phyloP scores from a whole-genome alignment of 2,113 vertebrate genomes.

The Boulengeromyrus knoepffleri region DNA sequence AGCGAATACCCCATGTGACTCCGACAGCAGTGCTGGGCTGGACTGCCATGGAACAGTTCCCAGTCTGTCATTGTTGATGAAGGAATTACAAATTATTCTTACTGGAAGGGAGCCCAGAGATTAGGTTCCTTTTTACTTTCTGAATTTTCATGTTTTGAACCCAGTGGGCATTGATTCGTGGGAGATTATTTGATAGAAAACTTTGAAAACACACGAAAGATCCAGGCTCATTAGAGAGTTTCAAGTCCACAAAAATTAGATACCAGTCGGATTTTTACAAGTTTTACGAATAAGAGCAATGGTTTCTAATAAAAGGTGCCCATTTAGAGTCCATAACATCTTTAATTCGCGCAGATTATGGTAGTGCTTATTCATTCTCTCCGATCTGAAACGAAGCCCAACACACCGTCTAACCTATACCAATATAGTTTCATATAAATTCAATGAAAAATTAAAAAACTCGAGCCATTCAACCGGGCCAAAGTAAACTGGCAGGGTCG shows the following conservation, averaged over 20 bases:
- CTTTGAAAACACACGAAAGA: not conserved
- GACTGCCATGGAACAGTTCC: not conserved
- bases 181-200: not conserved
- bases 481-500: not conserved
- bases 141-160: not conserved
- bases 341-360: not conserved
- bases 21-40: not conserved
- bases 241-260: not conserved
- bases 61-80: not conserved
- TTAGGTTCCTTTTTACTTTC: not conserved
- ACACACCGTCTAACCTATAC: not conserved
- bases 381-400: not conserved
- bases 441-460: not conserved
- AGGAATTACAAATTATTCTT: not conserved
- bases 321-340: not conserved
- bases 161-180: not conserved
- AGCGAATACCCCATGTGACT: not conserved
- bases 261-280: not conserved
- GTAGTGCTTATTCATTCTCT: not conserved
- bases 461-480: not conserved
- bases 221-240: not conserved
- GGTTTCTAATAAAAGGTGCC: not conserved
- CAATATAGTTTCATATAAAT: not conserved
- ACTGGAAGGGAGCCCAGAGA: not conserved
- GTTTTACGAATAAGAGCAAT: not conserved